phyloP scores from a whole-genome alignment of 2,113 vertebrate genomes.

The Formicarius rufipectus region DNA sequence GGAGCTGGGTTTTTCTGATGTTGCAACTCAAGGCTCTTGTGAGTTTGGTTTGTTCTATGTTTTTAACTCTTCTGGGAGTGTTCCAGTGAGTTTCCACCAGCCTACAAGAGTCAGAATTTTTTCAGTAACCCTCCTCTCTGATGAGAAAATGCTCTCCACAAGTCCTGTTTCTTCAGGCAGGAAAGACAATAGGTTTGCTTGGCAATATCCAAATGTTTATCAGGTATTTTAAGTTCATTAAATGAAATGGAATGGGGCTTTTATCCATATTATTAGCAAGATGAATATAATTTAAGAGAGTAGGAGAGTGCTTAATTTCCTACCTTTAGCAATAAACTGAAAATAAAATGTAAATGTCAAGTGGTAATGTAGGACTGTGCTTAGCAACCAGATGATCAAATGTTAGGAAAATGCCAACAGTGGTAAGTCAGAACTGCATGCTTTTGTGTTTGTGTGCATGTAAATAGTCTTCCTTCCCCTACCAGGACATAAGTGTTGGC shows the following conservation, averaged over 20 bases:
- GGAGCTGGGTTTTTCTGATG: not conserved
- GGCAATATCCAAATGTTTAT: not conserved
- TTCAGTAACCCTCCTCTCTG: not conserved
- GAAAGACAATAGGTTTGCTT: not conserved
- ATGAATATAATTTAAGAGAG: slow-evolving; percentile 38
- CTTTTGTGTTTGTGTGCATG: not conserved
- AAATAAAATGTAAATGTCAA: slow-evolving; percentile 62
- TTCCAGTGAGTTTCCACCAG: not conserved
- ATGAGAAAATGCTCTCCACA: not conserved
- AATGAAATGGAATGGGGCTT: slow-evolving; percentile 8
- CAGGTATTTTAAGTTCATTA: slow-evolving; percentile 28
- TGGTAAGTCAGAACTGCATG: slow-evolving; percentile 7
- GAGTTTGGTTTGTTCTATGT: not conserved
- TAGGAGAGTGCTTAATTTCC: slow-evolving; percentile 37
- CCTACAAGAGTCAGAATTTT: not conserved
- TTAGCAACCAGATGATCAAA: slow-evolving; percentile 61
- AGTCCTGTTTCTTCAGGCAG: not conserved
- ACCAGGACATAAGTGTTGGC: not conserved
- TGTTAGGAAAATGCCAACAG: slow-evolving; percentile 55
- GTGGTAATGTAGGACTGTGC: slow-evolving; percentile 24
- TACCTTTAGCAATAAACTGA: slow-evolving; percentile 48
- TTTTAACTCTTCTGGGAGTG: not conserved
- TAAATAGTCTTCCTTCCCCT: slow-evolving; percentile 3
- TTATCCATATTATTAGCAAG: slow-evolving; percentile 43
- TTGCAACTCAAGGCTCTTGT: not conserved